These are phyloP conservation scores for Drosophila kambysellisi DNA, from an alignment of 2,888 invertebrate genomes.

Conservation along the genomic window DNA sequence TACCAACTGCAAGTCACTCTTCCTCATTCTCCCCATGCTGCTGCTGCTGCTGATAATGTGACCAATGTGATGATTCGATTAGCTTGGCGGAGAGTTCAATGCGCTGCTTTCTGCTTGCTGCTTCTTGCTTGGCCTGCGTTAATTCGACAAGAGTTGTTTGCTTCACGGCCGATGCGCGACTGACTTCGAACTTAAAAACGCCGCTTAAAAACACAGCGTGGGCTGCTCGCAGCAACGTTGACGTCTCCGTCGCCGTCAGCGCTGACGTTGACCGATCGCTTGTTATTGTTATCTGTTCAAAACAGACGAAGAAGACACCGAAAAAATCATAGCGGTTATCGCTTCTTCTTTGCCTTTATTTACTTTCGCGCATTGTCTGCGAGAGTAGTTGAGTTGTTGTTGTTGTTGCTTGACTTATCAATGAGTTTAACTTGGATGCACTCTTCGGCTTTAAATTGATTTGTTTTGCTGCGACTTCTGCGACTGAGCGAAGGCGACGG, in stretches of 20 bases:
- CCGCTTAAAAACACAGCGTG: conserved; percentile 41
- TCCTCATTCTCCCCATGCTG: conserved; percentile 16
- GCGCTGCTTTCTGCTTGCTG: conserved; percentile 37
- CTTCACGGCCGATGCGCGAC: conserved; percentile 63
- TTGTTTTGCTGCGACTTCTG: conserved; percentile 58
- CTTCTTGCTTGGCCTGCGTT: conserved; percentile 1
- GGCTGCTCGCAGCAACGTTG: conserved; percentile 11
- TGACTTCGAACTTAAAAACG: conserved; percentile 55
- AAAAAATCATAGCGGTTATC: conserved; percentile 28
- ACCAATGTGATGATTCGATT: conserved; percentile 28
- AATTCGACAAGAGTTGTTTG: conserved; percentile 27
- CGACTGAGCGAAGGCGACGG: conserved; percentile 1
- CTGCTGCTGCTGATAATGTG: conserved; percentile 49
- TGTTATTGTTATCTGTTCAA: conserved; percentile 50
- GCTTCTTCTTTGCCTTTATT: conserved; percentile 18
- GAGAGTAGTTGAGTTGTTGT: conserved; percentile 28
- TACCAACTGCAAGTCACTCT: conserved; percentile 5
- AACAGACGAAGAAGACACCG: conserved; percentile 27
- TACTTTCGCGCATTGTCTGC: conserved; percentile 21
- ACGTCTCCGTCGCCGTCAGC: conserved; percentile 11
- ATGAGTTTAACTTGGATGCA: conserved; percentile 56
- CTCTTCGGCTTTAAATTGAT: conserved; percentile 64
- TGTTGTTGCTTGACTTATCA: conserved; percentile 57
- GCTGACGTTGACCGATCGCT: conserved; percentile 58
- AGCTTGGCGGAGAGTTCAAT: conserved; percentile 49